Conservation (phyloP, 2,888 invertebrate species). For the Drosophila recens region DNA sequence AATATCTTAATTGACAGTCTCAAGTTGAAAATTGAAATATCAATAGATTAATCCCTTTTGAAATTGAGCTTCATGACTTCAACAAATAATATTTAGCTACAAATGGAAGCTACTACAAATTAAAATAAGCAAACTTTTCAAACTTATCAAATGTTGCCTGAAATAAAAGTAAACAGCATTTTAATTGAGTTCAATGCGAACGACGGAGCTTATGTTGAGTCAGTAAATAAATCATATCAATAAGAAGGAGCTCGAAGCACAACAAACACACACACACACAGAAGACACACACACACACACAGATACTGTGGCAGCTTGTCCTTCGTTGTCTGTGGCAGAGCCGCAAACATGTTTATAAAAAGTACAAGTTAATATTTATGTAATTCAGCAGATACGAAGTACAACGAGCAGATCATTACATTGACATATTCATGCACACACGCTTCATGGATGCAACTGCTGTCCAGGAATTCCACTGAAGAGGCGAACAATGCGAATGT, state of each 20-base stretch:
- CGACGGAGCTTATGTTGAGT: conserved; percentile 28
- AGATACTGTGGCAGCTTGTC: conserved; percentile 15
- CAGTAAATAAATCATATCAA: conserved; percentile 64
- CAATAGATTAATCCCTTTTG: no score
- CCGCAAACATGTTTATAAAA: conserved; percentile 76
- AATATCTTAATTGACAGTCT: no score
- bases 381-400: conserved; percentile 69
- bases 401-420: conserved; percentile 71
- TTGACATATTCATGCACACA: conserved; percentile 78
- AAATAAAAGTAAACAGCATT: conserved; percentile 3
- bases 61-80: no score
- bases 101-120: no score
- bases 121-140: no score
- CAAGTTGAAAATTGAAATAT: no score
- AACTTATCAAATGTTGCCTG: no score
- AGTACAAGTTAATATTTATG: conserved; percentile 80
- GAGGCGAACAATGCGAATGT: conserved; percentile 59
- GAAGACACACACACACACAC: not conserved
- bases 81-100: no score
- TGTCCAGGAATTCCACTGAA: conserved; percentile 68
- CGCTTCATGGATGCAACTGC: conserved; percentile 15
- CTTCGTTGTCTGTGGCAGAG: conserved; percentile 24
- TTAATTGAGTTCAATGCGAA: conserved; percentile 47
- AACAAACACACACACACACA: conserved; percentile 5
- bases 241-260: conserved; percentile 19